Percentiles rank a stretch among this genome's conserved stretches.
Evolutionary conservation across 1,140 invertebrate genomes (phyloP).

Genomic region (Sycobia sp.): DNA sequence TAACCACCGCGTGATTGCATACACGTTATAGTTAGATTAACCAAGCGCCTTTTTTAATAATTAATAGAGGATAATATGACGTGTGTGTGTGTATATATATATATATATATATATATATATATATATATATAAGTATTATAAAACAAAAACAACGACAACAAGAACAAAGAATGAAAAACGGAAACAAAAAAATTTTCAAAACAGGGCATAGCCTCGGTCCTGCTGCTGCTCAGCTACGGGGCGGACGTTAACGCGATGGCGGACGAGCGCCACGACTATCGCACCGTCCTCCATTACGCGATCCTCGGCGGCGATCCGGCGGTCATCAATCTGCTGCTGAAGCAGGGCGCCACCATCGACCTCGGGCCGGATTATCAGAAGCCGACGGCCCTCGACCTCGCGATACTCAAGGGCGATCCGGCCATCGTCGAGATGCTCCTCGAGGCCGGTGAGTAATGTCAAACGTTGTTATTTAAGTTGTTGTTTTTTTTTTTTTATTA

Average conservation of each 20-base stretch:
- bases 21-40: no score
- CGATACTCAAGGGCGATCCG: conserved; percentile 81
- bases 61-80: no score
- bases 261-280: conserved; percentile 78
- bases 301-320: conserved; percentile 78
- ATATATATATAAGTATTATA: no score
- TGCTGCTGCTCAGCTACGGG: conserved; percentile 77
- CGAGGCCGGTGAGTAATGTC: conserved; percentile 67
- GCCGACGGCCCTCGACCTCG: conserved; percentile 82
- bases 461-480: no score
- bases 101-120: no score
- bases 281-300: conserved; percentile 87
- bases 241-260: conserved; percentile 84
- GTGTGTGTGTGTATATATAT: no score
- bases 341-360: conserved; percentile 76
- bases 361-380: conserved; percentile 72
- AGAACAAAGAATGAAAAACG: no score
- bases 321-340: conserved; percentile 80
- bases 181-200: no score
- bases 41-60: no score
- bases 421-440: conserved; percentile 73
- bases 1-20: no score
- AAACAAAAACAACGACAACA: no score
- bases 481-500: no score
- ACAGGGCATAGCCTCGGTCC: conserved; percentile 78